A percentile compares a stretch with the other conserved stretches of the same genome.
Evolutionary conservation across 2,797 vertebrate species (phyloP).

Genomic region (Gallirallus australis): DNA sequence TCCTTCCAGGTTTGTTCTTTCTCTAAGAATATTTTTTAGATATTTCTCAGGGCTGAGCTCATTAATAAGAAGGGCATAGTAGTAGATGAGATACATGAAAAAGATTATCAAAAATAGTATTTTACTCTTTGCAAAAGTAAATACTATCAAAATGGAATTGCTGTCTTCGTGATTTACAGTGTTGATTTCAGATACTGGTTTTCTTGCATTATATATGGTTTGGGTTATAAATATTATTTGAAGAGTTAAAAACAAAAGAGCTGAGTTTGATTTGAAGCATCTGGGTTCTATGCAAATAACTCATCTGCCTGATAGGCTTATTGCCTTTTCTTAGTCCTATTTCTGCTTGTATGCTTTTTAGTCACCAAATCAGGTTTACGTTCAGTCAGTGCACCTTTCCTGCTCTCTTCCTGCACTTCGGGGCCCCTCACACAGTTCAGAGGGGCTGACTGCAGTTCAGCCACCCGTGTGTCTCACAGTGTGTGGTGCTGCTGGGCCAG

Average conservation of each 20-base stretch:
- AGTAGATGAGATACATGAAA: background rate
- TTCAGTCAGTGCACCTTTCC: background rate
- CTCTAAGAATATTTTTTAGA: background rate
- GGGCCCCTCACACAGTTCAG: background rate
- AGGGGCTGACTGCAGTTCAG: background rate
- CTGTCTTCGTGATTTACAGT: background rate
- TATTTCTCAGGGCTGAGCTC: background rate
- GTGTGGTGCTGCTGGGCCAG: background rate
- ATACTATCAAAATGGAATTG: background rate
- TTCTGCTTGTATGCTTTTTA: background rate
- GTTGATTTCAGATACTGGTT: background rate
- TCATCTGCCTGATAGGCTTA: background rate
- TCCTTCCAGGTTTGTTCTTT: background rate
- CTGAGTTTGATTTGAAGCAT: background rate
- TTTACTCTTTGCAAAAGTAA: background rate
- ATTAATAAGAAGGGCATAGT: background rate
- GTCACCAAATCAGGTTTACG: background rate
- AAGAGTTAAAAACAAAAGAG: background rate
- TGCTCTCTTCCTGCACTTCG: background rate
- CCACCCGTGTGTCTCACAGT: background rate
- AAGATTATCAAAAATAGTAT: no score
- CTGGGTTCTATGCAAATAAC: background rate
- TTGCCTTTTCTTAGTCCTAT: background rate
- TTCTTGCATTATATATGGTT: background rate
- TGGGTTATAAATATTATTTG: background rate